Evolutionary conservation across 2,113 vertebrate species (phyloP), one percentile per base, ranked within the genome.

Genomic region (Solenodon paradoxus): DNA sequence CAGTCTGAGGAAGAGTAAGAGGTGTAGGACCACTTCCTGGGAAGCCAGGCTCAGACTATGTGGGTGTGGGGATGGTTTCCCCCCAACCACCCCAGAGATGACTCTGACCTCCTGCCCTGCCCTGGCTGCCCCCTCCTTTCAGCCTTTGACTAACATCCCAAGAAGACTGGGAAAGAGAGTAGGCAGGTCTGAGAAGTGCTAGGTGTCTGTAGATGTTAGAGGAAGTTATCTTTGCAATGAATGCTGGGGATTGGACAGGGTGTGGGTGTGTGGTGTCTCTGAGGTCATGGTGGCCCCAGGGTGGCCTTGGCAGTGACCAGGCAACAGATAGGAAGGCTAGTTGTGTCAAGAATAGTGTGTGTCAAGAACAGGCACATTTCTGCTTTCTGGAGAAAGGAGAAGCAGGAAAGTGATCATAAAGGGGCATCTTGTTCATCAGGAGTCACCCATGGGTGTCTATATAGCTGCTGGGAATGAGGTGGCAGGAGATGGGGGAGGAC

Each of bases 1-100:
- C 79, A 84, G 93, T 59, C n/a, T 47, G 51, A 49, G 49, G 28
- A 88, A 81, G 90, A 80, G 94, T 85, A 49, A 93, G 85, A 63
- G 94, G 66, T 63, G 20, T 28, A 38, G 45, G 64, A 47, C 32
- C 42, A 32, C 38, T 93, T 95, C 93, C 61, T 91, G 11, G 45
- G 13, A 95, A 94, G 72, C 13, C 32, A 59, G 68, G 35, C 55
- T 90, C 88, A 77, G 49, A 63, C 42, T 59, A 30, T 53, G 17
- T 90, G 90, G 84, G 32, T 53, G 30, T 74, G 66, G 28, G 10
- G 57, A 28, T 53, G 53, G n/a, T 57, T 59, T 57, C 69, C n/a
- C n/a, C n/a, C n/a, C n/a, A n/a, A n/a, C n/a, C n/a, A n/a, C n/a
- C n/a, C 89, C 16, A 35, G 49, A 93, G 24, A 69, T 35, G 74